Base-by-base conservation (phyloP, 2,113 vertebrate species). In the Scopus umbretta region DNA sequence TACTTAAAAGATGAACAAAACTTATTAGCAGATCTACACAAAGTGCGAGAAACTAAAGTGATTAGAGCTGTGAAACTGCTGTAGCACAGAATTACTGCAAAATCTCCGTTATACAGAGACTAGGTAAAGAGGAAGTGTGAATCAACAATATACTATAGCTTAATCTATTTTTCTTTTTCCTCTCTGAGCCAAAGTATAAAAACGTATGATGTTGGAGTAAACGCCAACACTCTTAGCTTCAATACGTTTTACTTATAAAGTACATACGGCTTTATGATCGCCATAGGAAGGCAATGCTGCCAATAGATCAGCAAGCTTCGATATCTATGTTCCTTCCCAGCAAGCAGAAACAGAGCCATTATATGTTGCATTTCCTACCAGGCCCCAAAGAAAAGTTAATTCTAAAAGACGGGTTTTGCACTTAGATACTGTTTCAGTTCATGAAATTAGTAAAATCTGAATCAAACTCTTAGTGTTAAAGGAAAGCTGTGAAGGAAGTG, bases 11-110 rank as follows among this genome's bases (percentile, higher is more conserved):
- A 47, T 53, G 83, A 92, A 80, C n/a, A 74, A 90, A 93, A 86
- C 61, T n/a, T n/a, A n/a, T n/a, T n/a, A n/a, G n/a, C n/a, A n/a
- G n/a, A n/a, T n/a, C n/a, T n/a, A n/a, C n/a, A n/a, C n/a, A n/a
- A n/a, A n/a, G n/a, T n/a, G n/a, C n/a, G n/a, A n/a, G n/a, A 90
- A 93, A 86, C 61, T 93, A 81, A 96, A 95, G 34, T 59, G 90
- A 92, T 78, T 74, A 4, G 5, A 68, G 91, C 83, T 95, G 96
- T 86, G 70, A 78, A 92, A 47, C 53, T 21, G n/a, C n/a, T 25
- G 13, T 17, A 87, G 70, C 40, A 71, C 13, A 71, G 76, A 93
- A 88, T 71, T 83, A 58, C 34, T 20, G 52, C 62, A 59, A 86
- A 97, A 62, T 40, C 80, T 58, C 68, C 78, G 84, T 59, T 75